Base-by-base conservation (phyloP, 2,113 vertebrate genomes). In the Sinocyclocheilus anshuiensis region DNA sequence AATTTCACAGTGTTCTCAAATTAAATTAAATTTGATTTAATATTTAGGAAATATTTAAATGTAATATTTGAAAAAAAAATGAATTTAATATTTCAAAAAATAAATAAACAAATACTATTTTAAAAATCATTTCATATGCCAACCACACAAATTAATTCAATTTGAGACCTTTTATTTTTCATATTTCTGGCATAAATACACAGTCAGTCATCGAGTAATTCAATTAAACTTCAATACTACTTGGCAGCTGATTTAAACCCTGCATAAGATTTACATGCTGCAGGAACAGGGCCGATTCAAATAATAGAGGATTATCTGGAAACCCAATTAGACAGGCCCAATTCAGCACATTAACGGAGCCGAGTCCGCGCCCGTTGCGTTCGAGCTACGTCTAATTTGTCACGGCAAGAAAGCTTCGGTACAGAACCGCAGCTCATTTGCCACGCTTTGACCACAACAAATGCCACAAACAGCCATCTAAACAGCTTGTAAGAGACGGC, bases 241-340 rank as follows among this genome's bases (percentile, higher is more conserved):
- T 86, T 85, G 85, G 84, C 87, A 91, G 88, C 81, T 89, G 83
- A 87, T 87, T 90, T 87, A 89, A 87, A 86, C 78, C 63, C 67
- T 88, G 67, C 83, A 87, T 86, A 90, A 75, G 86, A 87, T 89
- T 90, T 92, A 61, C 89, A 90, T 83, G 85, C 82, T 69, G 80
- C 79, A 39, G 71, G 61, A 85, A 87, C 87, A 82, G 53, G 78
- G 53, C 82, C 39, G 85, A 88, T 77, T 86, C 83, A 88, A 84
- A 84, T 82, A 87, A 87, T 67, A 77, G 84, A 84, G 86, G 86
- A 88, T 91, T 86, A 93, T 90, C 88, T 90, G 84, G 39, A 87
- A 90, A 91, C 87, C 86, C 89, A 90, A 90, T 92, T 90, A 90
- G 88, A 89, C 67, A 65, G n/a, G 84, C 84, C 81, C 83, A 84